Conservation (phyloP, 2,113 vertebrate species). For the Gopherus evgoodei region DNA sequence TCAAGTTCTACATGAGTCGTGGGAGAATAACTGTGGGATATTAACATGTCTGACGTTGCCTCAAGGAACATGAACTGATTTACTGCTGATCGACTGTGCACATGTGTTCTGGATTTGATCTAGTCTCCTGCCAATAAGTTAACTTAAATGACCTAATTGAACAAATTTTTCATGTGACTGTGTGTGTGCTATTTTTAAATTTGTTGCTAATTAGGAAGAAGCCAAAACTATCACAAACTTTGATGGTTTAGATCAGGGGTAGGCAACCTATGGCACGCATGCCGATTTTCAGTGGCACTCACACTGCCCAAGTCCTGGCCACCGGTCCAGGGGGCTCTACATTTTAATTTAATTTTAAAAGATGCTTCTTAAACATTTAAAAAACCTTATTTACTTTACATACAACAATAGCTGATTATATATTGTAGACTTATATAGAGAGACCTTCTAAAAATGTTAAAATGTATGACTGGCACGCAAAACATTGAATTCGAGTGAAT, state of each 20-base stretch:
- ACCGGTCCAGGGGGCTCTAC: no score
- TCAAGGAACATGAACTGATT: not conserved
- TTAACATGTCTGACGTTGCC: not conserved
- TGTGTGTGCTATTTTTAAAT: not conserved
- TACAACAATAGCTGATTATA: no score
- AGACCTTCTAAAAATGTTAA: no score
- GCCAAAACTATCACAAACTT: not conserved
- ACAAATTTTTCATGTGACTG: not conserved
- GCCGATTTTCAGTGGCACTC: no score
- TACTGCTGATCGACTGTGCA: not conserved
- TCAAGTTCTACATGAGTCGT: not conserved
- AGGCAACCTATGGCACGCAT: no score
- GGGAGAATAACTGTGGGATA: not conserved
- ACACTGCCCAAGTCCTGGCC: no score
- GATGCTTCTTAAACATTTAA: no score
- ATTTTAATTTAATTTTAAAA: no score
- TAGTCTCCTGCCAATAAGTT: not conserved
- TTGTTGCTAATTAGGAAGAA: not conserved
- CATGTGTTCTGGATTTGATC: not conserved
- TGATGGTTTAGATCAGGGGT: not conserved
- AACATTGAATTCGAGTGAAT: no score
- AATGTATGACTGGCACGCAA: no score
- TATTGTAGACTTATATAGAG: no score
- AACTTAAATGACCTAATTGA: not conserved
- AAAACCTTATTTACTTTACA: no score